phyloP scores from a whole-genome alignment of 2,888 invertebrate genomes.

The Neocrepidodera transversa region DNA sequence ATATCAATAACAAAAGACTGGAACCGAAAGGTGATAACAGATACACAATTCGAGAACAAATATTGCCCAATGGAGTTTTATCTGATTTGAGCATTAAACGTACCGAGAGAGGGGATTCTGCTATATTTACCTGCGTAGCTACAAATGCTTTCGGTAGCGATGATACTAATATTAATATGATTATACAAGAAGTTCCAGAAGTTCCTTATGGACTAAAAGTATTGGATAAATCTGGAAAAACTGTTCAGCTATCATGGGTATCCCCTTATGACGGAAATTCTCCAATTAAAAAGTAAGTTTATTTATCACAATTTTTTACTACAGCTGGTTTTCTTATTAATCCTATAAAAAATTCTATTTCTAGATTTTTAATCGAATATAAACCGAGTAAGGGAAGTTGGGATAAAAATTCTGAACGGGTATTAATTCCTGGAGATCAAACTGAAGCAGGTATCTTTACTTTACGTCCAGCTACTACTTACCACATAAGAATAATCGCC shows the following conservation, averaged over 20 bases:
- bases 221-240: conserved; percentile 87
- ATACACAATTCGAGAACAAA: conserved; percentile 87
- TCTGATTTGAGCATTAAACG: conserved; percentile 89
- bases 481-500: conserved; percentile 90
- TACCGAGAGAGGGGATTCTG: conserved; percentile 88
- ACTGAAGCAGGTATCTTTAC: conserved; percentile 90
- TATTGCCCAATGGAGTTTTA: conserved; percentile 84
- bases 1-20: conserved; percentile 90
- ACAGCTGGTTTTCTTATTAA: background rate
- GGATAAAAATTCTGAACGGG: conserved; percentile 86
- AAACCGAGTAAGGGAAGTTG: conserved; percentile 84
- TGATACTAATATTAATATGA: conserved; percentile 94
- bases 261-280: conserved; percentile 93
- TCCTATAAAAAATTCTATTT: conserved; percentile 3
- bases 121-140: conserved; percentile 89
- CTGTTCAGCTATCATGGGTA: conserved; percentile 91
- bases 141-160: conserved; percentile 94
- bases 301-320: background rate
- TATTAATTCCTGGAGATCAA: conserved; percentile 87
- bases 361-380: conserved; percentile 83
- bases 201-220: conserved; percentile 88
- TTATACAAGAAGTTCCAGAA: conserved; percentile 91
- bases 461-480: conserved; percentile 88
- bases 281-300: conserved; percentile 73
- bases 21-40: conserved; percentile 91